Evolutionary conservation across 2,113 vertebrate genomes (phyloP), one percentile per base, ranked within the genome.

Genomic region (Potamarius usumacintae): DNA sequence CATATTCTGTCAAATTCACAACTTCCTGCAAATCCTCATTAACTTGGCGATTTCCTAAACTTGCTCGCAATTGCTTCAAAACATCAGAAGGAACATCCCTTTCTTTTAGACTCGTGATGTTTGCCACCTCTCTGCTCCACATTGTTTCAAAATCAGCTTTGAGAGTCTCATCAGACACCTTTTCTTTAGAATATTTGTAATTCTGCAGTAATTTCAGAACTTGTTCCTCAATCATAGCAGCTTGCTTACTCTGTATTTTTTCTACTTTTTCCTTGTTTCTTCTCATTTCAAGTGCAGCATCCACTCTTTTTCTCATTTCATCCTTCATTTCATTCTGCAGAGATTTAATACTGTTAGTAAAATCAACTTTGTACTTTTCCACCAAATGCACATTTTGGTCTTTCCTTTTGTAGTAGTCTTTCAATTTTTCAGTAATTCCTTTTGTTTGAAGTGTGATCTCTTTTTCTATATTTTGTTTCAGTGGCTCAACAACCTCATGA

Each of bases 331-430:
- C 92, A 0, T 9, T 77, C 74, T 74, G 77, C n/a, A 95, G 86
- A n/a, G 83, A 55, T 0, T 1, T 88, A n/a, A 91, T 92, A 25
- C 52, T 89, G 0, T 88, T 91, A 0, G 76, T 1, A 17, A 96
- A 95, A 1, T 94, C 92, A 0, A 0, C 7, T 86, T 89, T 94
- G 88, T 94, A 94, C 85, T 91, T 94, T 81, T 94, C 92, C 60
- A 95, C 90, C 12, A 94, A 81, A 30, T 90, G 14, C 4, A 93
- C 88, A 74, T 86, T 77, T 63, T 8, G 34, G 34, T 87, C 87
- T 76, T 72, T 90, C 22, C 76, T 87, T 90, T 90, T 67, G 84
- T 93, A 96, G 88, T 94, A 95, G 1, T 83, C 4, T 0, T 0
- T 0, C 0, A 94, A 79, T 53, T 93, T 91, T 0, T 84, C 0